phyloP scores from a whole-genome alignment of 1,140 invertebrate genomes.

The Listronotus bonariensis region DNA sequence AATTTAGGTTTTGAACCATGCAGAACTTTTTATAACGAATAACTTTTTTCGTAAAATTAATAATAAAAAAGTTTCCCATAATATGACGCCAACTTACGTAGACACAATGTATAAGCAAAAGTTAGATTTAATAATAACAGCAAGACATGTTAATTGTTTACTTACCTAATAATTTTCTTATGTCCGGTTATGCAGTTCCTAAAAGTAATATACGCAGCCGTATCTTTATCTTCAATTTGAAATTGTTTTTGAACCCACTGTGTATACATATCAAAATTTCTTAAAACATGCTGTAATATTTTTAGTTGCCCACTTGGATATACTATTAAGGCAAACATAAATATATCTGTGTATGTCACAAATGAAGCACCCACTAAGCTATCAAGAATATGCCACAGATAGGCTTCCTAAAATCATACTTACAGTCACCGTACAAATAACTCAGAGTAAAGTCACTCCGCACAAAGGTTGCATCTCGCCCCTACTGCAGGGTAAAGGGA shows the following conservation, averaged over 20 bases:
- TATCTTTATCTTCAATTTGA: constrained; percentile 2
- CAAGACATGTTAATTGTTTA: too few species aligned
- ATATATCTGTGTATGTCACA: constrained; percentile 29
- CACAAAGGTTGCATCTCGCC: too few species aligned
- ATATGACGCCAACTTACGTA: too few species aligned
- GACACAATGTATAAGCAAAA: too few species aligned
- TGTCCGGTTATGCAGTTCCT: constrained; percentile 25
- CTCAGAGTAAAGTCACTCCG: too few species aligned
- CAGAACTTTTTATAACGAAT: too few species aligned
- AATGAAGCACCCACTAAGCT: constrained; percentile 27
- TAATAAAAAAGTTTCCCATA: too few species aligned
- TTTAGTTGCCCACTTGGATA: constrained; percentile 28
- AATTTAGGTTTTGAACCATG: too few species aligned
- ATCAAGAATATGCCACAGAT: constrained; percentile 25
- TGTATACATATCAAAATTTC: constrained; percentile 20
- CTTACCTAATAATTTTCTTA: constrained; percentile 19
- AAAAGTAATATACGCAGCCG: constrained; percentile 24
- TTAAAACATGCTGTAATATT: constrained; percentile 24
- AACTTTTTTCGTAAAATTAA: too few species aligned
- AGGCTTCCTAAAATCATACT: constrained; percentile 9
- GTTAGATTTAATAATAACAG: too few species aligned
- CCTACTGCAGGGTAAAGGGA: too few species aligned
- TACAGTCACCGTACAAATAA: too few species aligned
- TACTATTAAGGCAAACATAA: constrained; percentile 24
- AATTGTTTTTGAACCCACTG: neutral